Percentiles rank a stretch among this genome's conserved stretches.
Evolutionary conservation across 2,797 vertebrate genomes (phyloP).

Genomic region (Toxotes lorentzi): DNA sequence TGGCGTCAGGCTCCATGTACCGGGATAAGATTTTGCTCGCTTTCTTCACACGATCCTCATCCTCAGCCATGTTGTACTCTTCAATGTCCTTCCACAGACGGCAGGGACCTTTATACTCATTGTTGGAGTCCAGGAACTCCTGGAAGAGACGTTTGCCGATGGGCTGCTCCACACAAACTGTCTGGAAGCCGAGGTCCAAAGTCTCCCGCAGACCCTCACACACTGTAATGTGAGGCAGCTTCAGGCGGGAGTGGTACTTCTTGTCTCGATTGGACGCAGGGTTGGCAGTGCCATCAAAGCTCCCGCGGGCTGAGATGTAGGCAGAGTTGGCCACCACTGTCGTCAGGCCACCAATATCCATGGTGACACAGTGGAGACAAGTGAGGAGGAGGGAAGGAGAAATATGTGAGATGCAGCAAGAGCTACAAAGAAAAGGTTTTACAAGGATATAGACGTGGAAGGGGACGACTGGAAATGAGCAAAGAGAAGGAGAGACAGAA

Average conservation of each 20-base stretch:
- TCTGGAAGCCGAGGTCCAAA: slow-evolving; percentile 84
- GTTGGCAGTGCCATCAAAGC: slow-evolving; percentile 84
- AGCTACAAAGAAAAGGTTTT: background rate
- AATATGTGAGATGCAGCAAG: background rate
- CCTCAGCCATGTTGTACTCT: slow-evolving; percentile 85
- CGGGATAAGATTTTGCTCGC: slow-evolving; percentile 82
- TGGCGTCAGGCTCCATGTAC: slow-evolving; percentile 86
- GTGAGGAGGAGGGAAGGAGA: background rate
- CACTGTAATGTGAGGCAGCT: slow-evolving; percentile 88
- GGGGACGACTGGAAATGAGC: background rate
- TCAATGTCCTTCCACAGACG: slow-evolving; percentile 89
- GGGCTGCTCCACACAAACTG: slow-evolving; percentile 88
- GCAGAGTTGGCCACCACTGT: slow-evolving; percentile 94
- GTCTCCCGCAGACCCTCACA: slow-evolving; percentile 85
- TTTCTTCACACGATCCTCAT: slow-evolving; percentile 82
- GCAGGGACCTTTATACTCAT: slow-evolving; percentile 79
- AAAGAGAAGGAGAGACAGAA: background rate
- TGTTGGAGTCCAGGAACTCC: slow-evolving; percentile 85
- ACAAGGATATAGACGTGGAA: slow-evolving; percentile 1
- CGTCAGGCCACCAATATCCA: slow-evolving; percentile 91
- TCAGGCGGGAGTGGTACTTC: slow-evolving; percentile 89
- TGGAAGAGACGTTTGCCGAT: slow-evolving; percentile 90
- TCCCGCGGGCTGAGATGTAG: slow-evolving; percentile 90
- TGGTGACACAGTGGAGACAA: slow-evolving; percentile 58
- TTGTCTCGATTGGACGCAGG: slow-evolving; percentile 85